Conservation (phyloP, 2,113 vertebrate species). For the Limanda limanda region DNA sequence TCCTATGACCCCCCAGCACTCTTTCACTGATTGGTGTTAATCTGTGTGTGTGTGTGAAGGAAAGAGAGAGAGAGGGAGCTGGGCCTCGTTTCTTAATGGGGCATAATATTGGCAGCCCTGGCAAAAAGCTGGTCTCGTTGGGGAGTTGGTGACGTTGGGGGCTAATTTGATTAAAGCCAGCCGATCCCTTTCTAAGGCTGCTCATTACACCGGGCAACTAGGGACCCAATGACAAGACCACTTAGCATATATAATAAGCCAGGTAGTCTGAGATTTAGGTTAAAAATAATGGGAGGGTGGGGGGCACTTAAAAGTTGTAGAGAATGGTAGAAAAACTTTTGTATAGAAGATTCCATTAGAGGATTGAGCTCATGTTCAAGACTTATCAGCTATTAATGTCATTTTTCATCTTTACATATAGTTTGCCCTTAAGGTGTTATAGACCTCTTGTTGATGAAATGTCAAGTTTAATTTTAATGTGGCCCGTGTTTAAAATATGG, state of each 20-base stretch:
- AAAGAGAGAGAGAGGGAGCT: background rate
- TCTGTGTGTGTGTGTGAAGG: background rate
- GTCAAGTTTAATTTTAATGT: slow-evolving; percentile 73
- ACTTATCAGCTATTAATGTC: slow-evolving; percentile 39
- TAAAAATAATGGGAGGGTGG: slow-evolving; percentile 9
- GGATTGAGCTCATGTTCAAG: slow-evolving; percentile 34
- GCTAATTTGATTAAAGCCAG: slow-evolving; percentile 74
- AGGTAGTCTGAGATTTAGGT: slow-evolving; percentile 49
- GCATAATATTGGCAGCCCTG: slow-evolving; percentile 61
- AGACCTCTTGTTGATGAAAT: slow-evolving; percentile 69
- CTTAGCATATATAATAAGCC: slow-evolving; percentile 63
- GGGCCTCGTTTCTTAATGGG: slow-evolving; percentile 64
- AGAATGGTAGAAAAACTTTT: slow-evolving; percentile 33
- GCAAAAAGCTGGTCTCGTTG: slow-evolving; percentile 54
- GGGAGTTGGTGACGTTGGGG: slow-evolving; percentile 51
- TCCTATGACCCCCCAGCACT: slow-evolving; percentile 18
- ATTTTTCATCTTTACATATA: slow-evolving; percentile 61
- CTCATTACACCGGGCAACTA: slow-evolving; percentile 60
- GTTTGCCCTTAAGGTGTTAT: slow-evolving; percentile 59
- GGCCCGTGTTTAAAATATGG: slow-evolving; percentile 66
- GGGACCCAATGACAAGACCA: slow-evolving; percentile 54
- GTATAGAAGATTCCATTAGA: slow-evolving; percentile 36
- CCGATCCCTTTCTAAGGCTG: slow-evolving; percentile 56
- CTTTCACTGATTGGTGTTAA: slow-evolving; percentile 51
- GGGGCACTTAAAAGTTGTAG: slow-evolving; percentile 25